Evolutionary conservation across 2,888 invertebrate genomes (phyloP), one percentile per base, ranked within the genome.

Genomic region (Drosophila mimetica): DNA sequence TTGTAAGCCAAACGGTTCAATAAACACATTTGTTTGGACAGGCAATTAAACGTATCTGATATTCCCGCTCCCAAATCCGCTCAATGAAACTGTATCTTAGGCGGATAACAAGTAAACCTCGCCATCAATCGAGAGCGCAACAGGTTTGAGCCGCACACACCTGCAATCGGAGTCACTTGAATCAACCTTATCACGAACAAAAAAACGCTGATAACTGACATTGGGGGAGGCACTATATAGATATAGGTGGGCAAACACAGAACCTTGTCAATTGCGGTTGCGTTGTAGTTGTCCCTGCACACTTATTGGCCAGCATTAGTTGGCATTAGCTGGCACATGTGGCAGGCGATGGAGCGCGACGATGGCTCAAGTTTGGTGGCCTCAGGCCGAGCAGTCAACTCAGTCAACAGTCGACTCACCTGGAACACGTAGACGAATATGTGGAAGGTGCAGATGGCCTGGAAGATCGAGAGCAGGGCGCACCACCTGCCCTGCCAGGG

Each of bases 381-480:
- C 34, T 47, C 34, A 52, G 47, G 71, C 32, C 71, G 51, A 41
- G 44, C 69, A 55, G 8, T 67, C 53, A 58, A 39, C 69, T 67
- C 53, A 58, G 34, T 58, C 50, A n/a, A n/a, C n/a, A n/a, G n/a
- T n/a, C 34, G 39, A 86, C 90, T 90, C 77, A 92, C 92, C 80
- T 91, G 91, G 79, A 94, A 94, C 2, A 94, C 94, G 61, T 93
- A 93, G 5, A 92, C 92, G 89, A 94, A 94, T 71, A 94, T 94
- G 88, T 94, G 94, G 92, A 94, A 94, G 30, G 94, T 94, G 86
- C 93, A 93, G 20, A 93, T 93, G 70, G 94, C 92, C 90, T 94
- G 94, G 88, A 93, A 93, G n/a, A 94, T 89, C 3, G 94, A 93
- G 50, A 94, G 88, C 11, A 94, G 84, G 71, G 93, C 92, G 16